Percentiles rank a stretch among this genome's conserved stretches.
Evolutionary conservation across 2,888 invertebrate species (phyloP).

Genomic region (Caenorhabditis sp.): DNA sequence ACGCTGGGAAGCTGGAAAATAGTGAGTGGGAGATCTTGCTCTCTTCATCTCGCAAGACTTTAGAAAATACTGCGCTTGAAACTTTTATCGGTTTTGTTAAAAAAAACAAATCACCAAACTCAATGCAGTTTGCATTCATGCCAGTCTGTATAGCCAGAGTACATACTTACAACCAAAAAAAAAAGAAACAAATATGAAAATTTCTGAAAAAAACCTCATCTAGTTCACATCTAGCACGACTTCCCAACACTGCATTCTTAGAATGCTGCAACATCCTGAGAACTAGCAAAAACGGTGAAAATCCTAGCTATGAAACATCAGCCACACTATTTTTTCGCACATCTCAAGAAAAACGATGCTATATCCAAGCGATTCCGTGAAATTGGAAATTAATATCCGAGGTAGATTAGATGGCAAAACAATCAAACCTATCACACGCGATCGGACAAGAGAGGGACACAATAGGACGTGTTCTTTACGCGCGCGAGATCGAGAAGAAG

Average conservation of each 20-base stretch:
- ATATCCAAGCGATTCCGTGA: neutral
- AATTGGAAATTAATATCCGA: constrained; percentile 34
- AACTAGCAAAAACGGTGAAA: too few relatives aligned
- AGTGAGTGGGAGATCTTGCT: neutral
- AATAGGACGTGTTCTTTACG: constrained; percentile 52
- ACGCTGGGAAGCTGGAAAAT: neutral
- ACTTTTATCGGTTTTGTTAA: too few relatives aligned
- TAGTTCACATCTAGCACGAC: neutral
- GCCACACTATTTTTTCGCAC: neutral
- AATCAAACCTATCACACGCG: constrained; percentile 24
- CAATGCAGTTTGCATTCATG: too few relatives aligned
- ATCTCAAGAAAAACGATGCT: neutral
- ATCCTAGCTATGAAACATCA: neutral
- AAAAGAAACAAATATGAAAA: too few relatives aligned
- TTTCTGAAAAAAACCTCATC: too few relatives aligned
- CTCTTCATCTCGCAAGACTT: neutral
- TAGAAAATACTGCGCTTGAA: too few relatives aligned
- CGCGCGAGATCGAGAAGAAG: constrained; percentile 7
- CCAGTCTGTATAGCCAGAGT: too few relatives aligned
- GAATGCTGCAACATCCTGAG: neutral
- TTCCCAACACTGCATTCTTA: neutral
- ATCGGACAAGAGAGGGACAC: constrained; percentile 19
- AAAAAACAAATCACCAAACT: too few relatives aligned
- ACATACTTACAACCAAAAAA: too few relatives aligned
- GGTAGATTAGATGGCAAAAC: constrained; percentile 30